These are phyloP conservation scores for Tromatobia lineatoria DNA, from an alignment of 2,888 invertebrate genomes.

Conservation along the genomic window DNA sequence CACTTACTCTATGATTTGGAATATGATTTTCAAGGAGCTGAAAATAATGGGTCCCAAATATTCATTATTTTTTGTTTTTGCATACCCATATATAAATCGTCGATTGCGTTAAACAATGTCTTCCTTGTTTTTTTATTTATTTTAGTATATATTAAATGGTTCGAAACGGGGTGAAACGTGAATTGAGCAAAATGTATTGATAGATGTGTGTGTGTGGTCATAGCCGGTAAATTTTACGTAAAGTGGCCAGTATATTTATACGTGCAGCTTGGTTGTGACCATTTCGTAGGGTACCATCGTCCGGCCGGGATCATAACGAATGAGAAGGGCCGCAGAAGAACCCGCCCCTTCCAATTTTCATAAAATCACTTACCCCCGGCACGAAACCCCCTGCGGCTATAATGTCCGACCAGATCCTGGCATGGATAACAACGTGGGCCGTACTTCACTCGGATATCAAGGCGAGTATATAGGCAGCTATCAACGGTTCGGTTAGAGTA, in stretches of 20 bases:
- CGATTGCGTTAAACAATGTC: too few relatives aligned
- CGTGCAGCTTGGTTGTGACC: neutral
- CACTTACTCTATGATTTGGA: too few relatives aligned
- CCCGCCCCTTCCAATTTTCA: constrained; percentile 70
- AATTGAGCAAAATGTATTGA: too few relatives aligned
- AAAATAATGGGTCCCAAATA: too few relatives aligned
- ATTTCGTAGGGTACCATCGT: constrained; percentile 40
- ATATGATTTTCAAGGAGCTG: too few relatives aligned
- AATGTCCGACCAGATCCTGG: constrained; percentile 79
- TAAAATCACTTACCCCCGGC: constrained; percentile 69
- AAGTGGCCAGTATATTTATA: neutral
- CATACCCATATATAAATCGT: too few relatives aligned
- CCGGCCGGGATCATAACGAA: constrained; percentile 46
- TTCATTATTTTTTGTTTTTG: too few relatives aligned
- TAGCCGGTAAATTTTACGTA: too few relatives aligned
- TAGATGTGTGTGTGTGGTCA: too few relatives aligned
- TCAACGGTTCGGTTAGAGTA: constrained; percentile 1
- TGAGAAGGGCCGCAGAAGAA: constrained; percentile 30
- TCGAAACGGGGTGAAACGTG: too few relatives aligned
- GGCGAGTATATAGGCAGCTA: constrained; percentile 41
- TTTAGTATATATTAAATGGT: too few relatives aligned
- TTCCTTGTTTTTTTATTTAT: too few relatives aligned
- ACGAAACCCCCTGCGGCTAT: constrained; percentile 70
- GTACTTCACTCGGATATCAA: constrained; percentile 76
- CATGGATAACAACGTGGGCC: constrained; percentile 73